Base-by-base conservation (phyloP, 1,140 invertebrate species). In the Halesus radiatus region DNA sequence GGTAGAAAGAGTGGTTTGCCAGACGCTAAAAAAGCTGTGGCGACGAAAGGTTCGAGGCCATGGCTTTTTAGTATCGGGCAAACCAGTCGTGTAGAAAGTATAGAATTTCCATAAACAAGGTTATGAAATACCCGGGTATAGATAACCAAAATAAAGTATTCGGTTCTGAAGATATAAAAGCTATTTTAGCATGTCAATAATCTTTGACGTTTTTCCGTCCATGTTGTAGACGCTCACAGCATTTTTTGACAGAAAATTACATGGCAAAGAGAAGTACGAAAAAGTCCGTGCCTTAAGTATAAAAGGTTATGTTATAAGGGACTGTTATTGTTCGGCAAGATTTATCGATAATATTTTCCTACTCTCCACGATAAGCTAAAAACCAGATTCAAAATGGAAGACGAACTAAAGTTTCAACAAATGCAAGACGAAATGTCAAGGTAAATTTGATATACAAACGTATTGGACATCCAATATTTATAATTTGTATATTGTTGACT, bases 391-490 rank as follows among this genome's bases (percentile, higher is more conserved):
- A 78, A 78, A 53, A 78, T 78, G 76, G 76, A 87, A 70, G 87
- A 89, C 80, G 85, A 90, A 2, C 89, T 89, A 22, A 92, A 91
- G 88, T 87, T 91, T 76, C 88, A 91, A 73, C 91, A 93, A 86
- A 95, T 96, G 93, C 94, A 96, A 88, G 95, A 95, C 88, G 95
- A 96, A 88, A 94, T 96, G 92, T 95, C 92, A 84, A 93, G 95
- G 94, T 94, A 90, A 81, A 78, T 56, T 76, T 60, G 22, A 56
- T 20, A 60, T 23, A 15, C 3, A 68, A n/a, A 32, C 18, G 45
- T 53, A 54, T 73, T 73, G 52, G 16, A 20, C 22, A 75, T 29
- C 52, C 26, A 15, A 64, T 58, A 20, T 80, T 68, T 54, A 82
- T 20, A 13, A 3, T 18, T 70, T 73, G 32, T 45, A 32, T 45